Conservation (phyloP, 2,113 vertebrate genomes). For the Lophura nycthemera region DNA sequence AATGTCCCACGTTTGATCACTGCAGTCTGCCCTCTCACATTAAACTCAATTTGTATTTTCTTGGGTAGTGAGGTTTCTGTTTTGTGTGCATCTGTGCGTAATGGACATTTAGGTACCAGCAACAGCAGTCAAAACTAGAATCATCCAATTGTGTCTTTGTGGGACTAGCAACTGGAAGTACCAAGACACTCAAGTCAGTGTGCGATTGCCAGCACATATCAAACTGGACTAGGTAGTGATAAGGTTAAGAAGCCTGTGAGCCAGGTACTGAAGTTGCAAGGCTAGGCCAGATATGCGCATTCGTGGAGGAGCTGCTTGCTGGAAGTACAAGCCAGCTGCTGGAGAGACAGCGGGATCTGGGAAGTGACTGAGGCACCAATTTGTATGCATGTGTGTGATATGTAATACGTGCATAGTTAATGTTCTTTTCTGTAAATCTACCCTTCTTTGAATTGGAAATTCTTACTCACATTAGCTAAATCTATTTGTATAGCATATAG, state of each 20-base stretch:
- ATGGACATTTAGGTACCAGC: background rate
- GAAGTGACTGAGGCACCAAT: background rate
- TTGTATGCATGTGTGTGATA: background rate
- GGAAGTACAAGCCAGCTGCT: background rate
- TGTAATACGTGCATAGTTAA: background rate
- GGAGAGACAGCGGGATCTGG: background rate
- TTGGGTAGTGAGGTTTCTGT: background rate
- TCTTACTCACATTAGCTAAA: background rate
- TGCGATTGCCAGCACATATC: background rate
- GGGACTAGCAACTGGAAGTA: background rate
- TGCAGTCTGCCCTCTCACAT: background rate
- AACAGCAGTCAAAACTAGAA: background rate
- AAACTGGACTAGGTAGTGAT: background rate
- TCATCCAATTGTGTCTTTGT: background rate
- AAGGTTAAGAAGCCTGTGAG: background rate
- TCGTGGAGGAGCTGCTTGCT: background rate
- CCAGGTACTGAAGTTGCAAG: background rate
- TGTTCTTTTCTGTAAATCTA: background rate
- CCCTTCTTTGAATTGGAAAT: background rate
- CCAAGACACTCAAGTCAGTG: background rate
- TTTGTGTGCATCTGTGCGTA: background rate
- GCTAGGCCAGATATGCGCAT: background rate
- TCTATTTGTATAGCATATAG: background rate
- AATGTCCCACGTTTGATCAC: accelerated
- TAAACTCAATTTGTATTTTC: background rate